Percentiles rank a stretch among this genome's conserved stretches.
Evolutionary conservation across 2,797 vertebrate species (phyloP).

Genomic region (Spondyliosoma cantharus): DNA sequence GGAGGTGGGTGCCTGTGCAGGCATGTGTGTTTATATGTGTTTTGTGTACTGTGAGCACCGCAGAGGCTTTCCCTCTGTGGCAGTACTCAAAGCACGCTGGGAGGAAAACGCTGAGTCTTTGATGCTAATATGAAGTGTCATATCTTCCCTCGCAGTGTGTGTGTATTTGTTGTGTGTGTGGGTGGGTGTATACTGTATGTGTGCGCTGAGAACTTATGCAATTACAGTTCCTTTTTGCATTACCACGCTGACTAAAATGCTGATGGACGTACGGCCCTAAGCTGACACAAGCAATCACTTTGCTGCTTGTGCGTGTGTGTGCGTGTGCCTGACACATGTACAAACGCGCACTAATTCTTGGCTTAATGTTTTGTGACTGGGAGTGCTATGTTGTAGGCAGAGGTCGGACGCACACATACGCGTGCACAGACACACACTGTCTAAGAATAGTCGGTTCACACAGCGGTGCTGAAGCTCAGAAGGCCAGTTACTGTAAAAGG

Average conservation of each 20-base stretch:
- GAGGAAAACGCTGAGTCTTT: conserved; percentile 69
- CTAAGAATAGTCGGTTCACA: conserved; percentile 64
- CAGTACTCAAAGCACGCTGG: conserved; percentile 55
- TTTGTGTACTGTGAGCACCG: conserved; percentile 45
- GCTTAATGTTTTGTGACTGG: conserved; percentile 59
- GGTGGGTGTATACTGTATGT: conserved; percentile 60
- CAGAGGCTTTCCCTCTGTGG: conserved; percentile 64
- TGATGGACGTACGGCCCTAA: conserved; percentile 70
- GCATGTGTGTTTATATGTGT: conserved; percentile 45
- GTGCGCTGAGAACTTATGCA: conserved; percentile 67
- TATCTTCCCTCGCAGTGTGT: conserved; percentile 62
- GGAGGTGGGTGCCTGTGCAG: conserved; percentile 8
- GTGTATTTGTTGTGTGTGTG: conserved; percentile 32
- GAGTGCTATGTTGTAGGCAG: conserved; percentile 41
- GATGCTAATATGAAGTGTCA: conserved; percentile 77
- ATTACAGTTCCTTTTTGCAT: conserved; percentile 67
- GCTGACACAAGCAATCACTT: conserved; percentile 70
- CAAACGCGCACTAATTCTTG: conserved; percentile 54
- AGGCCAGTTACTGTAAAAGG: conserved; percentile 64
- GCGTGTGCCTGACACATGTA: conserved; percentile 30
- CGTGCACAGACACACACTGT: conserved; percentile 30
- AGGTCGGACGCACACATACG: conserved; percentile 1
- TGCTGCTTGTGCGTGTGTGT: conserved; percentile 3
- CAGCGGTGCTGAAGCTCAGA: conserved; percentile 49
- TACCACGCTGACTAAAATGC: conserved; percentile 59